Percentiles rank a stretch among this genome's conserved stretches.
phyloP scores from a whole-genome alignment of 2,797 vertebrate species.

The Menidia menidia region DNA sequence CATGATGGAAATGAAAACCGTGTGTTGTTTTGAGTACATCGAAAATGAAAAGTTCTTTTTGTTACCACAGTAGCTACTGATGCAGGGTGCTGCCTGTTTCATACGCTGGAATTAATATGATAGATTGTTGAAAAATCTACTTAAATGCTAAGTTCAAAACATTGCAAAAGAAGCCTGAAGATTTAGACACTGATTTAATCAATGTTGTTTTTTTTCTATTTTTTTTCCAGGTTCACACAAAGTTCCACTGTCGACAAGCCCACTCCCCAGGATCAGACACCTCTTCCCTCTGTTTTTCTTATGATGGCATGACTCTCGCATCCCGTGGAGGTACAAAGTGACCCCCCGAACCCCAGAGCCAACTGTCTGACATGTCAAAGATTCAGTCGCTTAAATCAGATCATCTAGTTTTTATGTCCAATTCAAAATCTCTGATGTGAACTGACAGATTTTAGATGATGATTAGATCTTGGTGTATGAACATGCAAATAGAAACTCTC shows the following conservation, averaged over 20 bases:
- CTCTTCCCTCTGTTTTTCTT: slow-evolving; percentile 93
- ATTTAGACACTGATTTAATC: neutral
- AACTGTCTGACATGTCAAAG: neutral
- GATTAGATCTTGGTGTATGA: slow-evolving; percentile 19
- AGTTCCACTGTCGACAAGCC: slow-evolving; percentile 95
- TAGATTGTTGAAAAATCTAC: slow-evolving; percentile 7
- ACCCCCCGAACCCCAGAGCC: neutral
- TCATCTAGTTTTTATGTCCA: slow-evolving; percentile 8
- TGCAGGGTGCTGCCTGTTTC: slow-evolving; percentile 31
- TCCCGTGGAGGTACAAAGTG: slow-evolving; percentile 91
- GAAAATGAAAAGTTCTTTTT: slow-evolving; percentile 59
- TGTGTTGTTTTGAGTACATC: slow-evolving; percentile 54
- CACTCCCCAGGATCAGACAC: slow-evolving; percentile 90
- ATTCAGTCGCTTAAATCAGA: neutral
- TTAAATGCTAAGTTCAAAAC: neutral
- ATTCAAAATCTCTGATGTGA: neutral
- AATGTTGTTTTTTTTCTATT: neutral
- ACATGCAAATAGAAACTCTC: slow-evolving; percentile 36
- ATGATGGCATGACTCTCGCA: slow-evolving; percentile 90
- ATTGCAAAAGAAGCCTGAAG: neutral
- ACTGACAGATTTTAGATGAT: neutral
- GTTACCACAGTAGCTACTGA: slow-evolving; percentile 41
- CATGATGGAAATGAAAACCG: slow-evolving; percentile 64
- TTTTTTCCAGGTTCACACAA: slow-evolving; percentile 91
- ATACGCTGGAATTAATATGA: slow-evolving; percentile 5